Conservation (phyloP, 2,888 invertebrate genomes). For the Mesorhabditis spiculigera region DNA sequence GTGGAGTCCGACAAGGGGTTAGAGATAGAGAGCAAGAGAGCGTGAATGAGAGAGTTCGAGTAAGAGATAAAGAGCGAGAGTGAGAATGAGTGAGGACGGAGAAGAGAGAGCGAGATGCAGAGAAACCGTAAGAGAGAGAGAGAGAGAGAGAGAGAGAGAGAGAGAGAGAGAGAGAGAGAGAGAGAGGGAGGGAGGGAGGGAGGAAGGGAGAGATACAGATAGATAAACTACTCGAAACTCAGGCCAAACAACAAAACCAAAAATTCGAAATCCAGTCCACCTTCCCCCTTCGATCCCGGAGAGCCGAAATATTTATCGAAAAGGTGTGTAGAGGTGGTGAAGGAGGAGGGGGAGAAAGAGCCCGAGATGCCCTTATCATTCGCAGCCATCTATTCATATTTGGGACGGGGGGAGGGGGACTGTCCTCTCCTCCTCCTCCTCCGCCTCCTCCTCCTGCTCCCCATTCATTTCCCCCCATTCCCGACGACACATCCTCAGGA, state of each 20-base stretch:
- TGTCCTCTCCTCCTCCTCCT: too few relatives aligned
- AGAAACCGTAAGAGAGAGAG: slow-evolving; percentile 9
- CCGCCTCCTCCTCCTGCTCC: background rate
- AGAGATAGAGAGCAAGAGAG: background rate
- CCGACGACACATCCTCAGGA: background rate
- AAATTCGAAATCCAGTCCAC: too few relatives aligned
- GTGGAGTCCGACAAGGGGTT: background rate
- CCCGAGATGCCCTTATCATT: too few relatives aligned
- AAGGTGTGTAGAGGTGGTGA: too few relatives aligned
- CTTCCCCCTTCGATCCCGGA: too few relatives aligned
- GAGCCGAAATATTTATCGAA: too few relatives aligned
- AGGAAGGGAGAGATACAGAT: slow-evolving; percentile 6
- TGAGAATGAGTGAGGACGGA: background rate
- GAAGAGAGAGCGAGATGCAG: slow-evolving; percentile 12
- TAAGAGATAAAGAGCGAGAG: background rate
- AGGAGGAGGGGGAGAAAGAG: too few relatives aligned
- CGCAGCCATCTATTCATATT: background rate
- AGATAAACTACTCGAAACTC: too few relatives aligned
- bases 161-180: slow-evolving; percentile 20
- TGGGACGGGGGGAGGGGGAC: background rate
- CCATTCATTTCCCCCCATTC: background rate
- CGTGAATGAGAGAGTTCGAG: background rate
- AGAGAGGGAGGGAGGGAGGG: slow-evolving; percentile 13
- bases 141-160: slow-evolving; percentile 9
- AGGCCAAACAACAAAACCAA: too few relatives aligned